A percentile compares a stretch with the other conserved stretches of the same genome.
Evolutionary conservation across 2,113 vertebrate species (phyloP).

Genomic region (Sterrhoptilus dennistouni): DNA sequence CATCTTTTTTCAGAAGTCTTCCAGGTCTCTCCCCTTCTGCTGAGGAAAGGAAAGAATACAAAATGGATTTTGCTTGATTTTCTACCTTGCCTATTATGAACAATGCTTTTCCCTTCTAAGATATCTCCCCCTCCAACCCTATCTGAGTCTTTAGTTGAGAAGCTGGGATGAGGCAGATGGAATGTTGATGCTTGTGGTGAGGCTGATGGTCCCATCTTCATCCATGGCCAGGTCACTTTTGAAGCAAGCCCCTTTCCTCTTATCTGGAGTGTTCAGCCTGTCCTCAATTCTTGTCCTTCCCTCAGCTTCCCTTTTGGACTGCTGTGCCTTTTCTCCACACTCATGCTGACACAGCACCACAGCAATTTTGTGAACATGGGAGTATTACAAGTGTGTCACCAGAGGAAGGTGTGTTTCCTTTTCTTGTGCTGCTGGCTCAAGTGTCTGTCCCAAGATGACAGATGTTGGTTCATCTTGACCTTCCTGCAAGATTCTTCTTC

Average conservation of each 20-base stretch:
- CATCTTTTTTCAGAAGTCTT: not conserved
- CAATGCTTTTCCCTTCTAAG: not conserved
- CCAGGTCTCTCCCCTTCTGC: not conserved
- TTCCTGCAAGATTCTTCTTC: not conserved
- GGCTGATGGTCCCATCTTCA: not conserved
- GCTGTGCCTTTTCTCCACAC: not conserved
- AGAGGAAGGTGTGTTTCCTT: not conserved
- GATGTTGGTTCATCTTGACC: not conserved
- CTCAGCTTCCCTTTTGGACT: not conserved
- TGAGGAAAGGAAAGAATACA: not conserved
- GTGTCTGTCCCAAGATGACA: not conserved
- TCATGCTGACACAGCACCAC: not conserved
- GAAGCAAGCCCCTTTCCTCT: not conserved
- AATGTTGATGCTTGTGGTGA: not conserved
- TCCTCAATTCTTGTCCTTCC: not conserved
- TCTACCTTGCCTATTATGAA: not conserved
- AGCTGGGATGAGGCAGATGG: not conserved
- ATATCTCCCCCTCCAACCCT: not conserved
- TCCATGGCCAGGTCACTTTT: not conserved
- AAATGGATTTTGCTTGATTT: not conserved
- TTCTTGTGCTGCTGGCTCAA: not conserved
- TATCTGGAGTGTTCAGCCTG: not conserved
- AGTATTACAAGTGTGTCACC: not conserved
- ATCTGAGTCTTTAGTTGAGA: not conserved
- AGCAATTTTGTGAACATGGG: not conserved